phyloP scores from a whole-genome alignment of 2,888 invertebrate species.

The Vandiemenella viatica region DNA sequence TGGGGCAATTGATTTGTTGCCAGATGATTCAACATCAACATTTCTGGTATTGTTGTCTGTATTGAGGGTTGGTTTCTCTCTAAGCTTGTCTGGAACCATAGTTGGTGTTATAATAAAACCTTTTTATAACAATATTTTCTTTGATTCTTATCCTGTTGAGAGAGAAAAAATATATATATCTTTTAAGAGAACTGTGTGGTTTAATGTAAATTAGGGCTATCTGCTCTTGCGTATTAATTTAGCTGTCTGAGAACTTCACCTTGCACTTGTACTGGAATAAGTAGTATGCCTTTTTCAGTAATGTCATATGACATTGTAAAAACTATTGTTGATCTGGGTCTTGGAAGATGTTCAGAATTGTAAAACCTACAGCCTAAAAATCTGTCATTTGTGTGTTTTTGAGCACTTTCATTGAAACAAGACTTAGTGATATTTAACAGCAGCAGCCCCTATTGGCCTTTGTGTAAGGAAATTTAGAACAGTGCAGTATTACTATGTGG shows the following conservation, averaged over 20 bases:
- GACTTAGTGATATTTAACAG: too few relatives aligned
- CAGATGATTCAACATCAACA: background rate
- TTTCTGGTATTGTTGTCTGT: background rate
- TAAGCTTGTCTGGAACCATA: background rate
- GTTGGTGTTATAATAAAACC: background rate
- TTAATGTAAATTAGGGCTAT: conserved; percentile 1
- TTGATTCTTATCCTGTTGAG: background rate
- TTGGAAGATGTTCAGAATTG: too few relatives aligned
- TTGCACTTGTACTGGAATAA: too few relatives aligned
- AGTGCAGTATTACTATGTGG: too few relatives aligned
- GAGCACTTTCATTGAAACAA: too few relatives aligned
- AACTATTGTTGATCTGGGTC: too few relatives aligned
- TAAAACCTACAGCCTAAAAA: too few relatives aligned
- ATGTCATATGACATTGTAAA: too few relatives aligned
- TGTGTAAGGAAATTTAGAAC: too few relatives aligned
- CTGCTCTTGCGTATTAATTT: background rate
- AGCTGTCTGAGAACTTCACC: too few relatives aligned
- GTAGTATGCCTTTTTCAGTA: too few relatives aligned
- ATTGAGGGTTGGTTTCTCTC: too few relatives aligned
- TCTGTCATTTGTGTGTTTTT: background rate
- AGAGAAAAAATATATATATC: background rate
- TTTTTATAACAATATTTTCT: background rate
- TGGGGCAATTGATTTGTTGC: conserved; percentile 26
- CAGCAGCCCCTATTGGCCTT: conserved; percentile 10
- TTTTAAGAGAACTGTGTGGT: conserved; percentile 2